phyloP scores from a whole-genome alignment of 2,797 vertebrate genomes.

The Echeneis naucrates region DNA sequence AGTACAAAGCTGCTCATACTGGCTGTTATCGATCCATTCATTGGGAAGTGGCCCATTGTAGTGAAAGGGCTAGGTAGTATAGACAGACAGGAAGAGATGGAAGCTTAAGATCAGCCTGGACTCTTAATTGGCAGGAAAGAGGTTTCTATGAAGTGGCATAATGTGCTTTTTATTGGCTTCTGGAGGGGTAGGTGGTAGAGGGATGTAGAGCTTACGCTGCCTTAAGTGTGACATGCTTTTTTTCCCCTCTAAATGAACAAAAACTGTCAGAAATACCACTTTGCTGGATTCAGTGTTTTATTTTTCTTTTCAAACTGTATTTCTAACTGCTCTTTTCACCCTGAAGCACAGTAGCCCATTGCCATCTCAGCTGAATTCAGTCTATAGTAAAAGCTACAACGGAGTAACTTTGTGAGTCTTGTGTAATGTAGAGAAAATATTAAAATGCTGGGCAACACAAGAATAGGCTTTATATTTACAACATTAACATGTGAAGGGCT shows the following conservation, averaged over 20 bases:
- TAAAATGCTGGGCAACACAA: background rate
- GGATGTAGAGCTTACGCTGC: conserved; percentile 16
- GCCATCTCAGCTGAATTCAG: conserved; percentile 7
- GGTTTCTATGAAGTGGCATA: conserved; percentile 83
- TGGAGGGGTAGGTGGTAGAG: background rate
- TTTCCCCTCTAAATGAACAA: conserved; percentile 1
- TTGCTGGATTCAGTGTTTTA: background rate
- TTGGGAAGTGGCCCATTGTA: conserved; percentile 86
- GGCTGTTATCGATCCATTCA: conserved; percentile 86
- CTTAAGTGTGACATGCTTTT: conserved; percentile 38
- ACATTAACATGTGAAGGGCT: background rate
- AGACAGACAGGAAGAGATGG: conserved; percentile 86
- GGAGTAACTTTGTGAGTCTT: background rate
- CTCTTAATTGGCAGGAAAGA: conserved; percentile 88
- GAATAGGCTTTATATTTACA: too few species aligned
- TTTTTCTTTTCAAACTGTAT: conserved; percentile 9
- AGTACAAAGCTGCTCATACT: conserved; percentile 86
- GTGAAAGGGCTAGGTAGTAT: conserved; percentile 85
- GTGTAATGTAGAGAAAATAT: background rate
- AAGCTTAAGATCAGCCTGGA: conserved; percentile 82
- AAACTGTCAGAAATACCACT: background rate
- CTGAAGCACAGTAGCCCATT: background rate
- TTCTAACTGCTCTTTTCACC: background rate
- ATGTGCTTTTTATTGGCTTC: conserved; percentile 88
- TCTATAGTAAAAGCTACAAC: background rate